Conservation (phyloP, 2,113 vertebrate genomes). For the Cochlearius cochlearius region DNA sequence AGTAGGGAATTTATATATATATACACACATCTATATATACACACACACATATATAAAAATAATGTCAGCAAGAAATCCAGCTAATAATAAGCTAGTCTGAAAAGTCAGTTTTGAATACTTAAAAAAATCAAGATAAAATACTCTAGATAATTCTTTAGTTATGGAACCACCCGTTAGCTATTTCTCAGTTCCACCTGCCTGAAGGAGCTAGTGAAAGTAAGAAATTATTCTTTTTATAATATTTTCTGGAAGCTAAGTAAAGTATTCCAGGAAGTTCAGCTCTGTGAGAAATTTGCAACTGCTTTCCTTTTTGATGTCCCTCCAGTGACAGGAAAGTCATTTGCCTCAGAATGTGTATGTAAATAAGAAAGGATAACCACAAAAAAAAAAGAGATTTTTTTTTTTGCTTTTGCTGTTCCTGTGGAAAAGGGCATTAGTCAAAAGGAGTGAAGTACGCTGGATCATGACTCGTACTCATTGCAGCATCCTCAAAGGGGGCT, state of each 20-base stretch:
- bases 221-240: neutral
- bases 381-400: neutral
- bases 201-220: constrained; percentile 3
- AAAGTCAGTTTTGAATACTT: neutral
- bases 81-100: neutral
- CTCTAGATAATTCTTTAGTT: neutral
- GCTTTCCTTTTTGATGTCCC: constrained; percentile 44
- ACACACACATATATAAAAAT: neutral
- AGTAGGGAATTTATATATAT: neutral
- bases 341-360: constrained; percentile 28
- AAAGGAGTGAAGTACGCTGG: neutral
- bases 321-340: constrained; percentile 33
- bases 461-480: constrained; percentile 17
- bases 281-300: constrained; percentile 21
- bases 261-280: constrained; percentile 35
- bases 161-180: neutral
- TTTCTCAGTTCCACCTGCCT: constrained; percentile 34
- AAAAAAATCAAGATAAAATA: constrained; percentile 26
- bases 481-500: neutral
- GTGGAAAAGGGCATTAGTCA: constrained; percentile 18
- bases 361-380: constrained; percentile 25
- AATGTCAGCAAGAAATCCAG: neutral
- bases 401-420: neutral
- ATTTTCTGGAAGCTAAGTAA: constrained; percentile 39
- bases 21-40: too few relatives aligned